Conservation (phyloP, 2,888 invertebrate genomes). For the Mesopsocus fuscifrons region DNA sequence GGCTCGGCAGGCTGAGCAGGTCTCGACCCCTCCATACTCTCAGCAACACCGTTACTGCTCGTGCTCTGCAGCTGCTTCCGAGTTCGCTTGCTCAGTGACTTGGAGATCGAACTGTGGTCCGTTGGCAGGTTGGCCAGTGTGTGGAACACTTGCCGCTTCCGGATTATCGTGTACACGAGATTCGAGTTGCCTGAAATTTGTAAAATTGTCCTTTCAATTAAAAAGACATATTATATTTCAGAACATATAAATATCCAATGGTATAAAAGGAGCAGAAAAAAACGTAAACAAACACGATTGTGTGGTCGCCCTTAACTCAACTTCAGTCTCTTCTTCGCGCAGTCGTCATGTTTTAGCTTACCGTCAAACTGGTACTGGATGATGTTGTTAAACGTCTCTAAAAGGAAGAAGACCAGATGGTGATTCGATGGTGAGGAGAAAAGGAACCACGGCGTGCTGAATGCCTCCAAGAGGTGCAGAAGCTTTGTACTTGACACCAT, state of each 20-base stretch:
- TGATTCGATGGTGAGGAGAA: constrained; percentile 93
- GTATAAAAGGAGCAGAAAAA: too few relatives aligned
- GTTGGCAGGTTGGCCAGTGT: constrained; percentile 91
- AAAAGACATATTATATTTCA: too few relatives aligned
- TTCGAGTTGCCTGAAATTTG: constrained; percentile 70
- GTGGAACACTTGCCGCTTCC: constrained; percentile 97
- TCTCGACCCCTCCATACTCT: constrained; percentile 57
- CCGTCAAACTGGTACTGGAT: constrained; percentile 99
- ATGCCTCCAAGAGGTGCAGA: constrained; percentile 90
- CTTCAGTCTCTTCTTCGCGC: not conserved
- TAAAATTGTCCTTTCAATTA: constrained; percentile 19
- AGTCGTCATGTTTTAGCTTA: too few relatives aligned
- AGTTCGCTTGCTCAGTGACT: constrained; percentile 34
- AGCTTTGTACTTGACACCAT: constrained; percentile 98
- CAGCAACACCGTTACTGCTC: constrained; percentile 24
- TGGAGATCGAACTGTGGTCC: constrained; percentile 75
- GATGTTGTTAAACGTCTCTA: constrained; percentile 99
- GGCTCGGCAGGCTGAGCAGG: constrained; percentile 78
- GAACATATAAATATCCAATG: too few relatives aligned
- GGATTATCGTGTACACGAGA: constrained; percentile 94
- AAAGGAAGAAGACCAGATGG: constrained; percentile 91
- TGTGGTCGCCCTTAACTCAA: too few relatives aligned
- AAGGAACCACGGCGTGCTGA: constrained; percentile 98
- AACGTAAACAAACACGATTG: too few relatives aligned
- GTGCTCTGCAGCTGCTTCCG: constrained; percentile 4